Base-by-base conservation (phyloP, 2,888 invertebrate species). In the Petrophora chlorosata region DNA sequence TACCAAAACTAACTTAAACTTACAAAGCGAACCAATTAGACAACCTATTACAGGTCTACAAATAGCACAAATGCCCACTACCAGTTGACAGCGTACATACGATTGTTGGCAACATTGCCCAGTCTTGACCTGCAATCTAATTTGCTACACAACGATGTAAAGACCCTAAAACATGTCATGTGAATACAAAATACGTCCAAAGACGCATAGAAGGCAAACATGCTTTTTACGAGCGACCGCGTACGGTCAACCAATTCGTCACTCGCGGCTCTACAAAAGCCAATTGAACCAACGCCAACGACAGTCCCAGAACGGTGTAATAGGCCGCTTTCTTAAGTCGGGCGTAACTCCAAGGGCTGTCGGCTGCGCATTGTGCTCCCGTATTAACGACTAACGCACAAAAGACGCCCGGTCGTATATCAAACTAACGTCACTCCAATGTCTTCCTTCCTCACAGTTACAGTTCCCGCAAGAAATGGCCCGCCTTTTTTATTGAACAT, bases 381-480 rank as follows among this genome's bases (percentile, higher is more conserved):
- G 80, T 82, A 87, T 85, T 89, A 87, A 85, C 86, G 86, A 81
- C 76, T 73, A 74, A 77, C 82, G 77, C 83, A 89, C 88, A 89
- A 89, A 86, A 83, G 88, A 73, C 75, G 72, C 66, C 61, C 70
- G 82, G 76, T 86, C 89, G 76, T 90, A 88, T 86, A 89, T 90
- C 89, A 90, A 86, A 88, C 87, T 85, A 85, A 86, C 86, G 88
- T 88, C 89, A 86, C 82, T 83, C 80, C 80, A 79, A 85, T 81
- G 87, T 87, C 89, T 89, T 89, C 87, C 88, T 87, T 88, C 88
- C 88, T 85, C 76, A 76, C 67, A 68, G 79, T 73, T 76, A 82
- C 81, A 76, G 74, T 73, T 65, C 70, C 75, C 69, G 72, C 76
- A 82, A 86, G 80, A 83, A 85, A 81, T 71, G 76, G 78, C 70